Percentiles rank a stretch among this genome's conserved stretches.
Evolutionary conservation across 2,113 vertebrate genomes (phyloP).

Genomic region (Heterochromis multidens): DNA sequence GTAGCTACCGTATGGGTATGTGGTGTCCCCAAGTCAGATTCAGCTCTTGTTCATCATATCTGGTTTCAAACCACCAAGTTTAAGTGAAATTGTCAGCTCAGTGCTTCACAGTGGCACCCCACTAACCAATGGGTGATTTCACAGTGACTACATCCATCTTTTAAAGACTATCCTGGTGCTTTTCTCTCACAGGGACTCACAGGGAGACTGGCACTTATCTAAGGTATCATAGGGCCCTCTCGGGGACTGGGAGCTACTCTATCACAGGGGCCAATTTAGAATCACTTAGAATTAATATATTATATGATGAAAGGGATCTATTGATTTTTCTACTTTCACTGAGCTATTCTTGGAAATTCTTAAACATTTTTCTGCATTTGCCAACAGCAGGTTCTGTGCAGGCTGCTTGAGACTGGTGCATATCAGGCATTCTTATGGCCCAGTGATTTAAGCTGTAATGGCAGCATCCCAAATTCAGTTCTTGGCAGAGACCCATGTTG

Average conservation of each 20-base stretch:
- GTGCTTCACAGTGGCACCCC: not conserved
- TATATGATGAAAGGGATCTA: not conserved
- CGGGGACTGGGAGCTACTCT: not conserved
- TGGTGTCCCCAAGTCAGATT: not conserved
- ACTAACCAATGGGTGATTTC: not conserved
- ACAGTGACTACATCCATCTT: not conserved
- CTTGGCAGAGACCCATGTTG: not conserved
- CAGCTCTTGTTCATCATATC: not conserved
- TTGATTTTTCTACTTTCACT: not conserved
- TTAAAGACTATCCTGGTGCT: not conserved
- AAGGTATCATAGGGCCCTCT: not conserved
- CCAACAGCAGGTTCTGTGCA: not conserved
- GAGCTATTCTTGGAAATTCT: not conserved
- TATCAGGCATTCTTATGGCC: not conserved
- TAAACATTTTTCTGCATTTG: not conserved
- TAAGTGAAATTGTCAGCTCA: not conserved
- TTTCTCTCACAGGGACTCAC: not conserved
- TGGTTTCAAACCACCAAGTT: not conserved
- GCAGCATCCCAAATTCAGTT: not conserved
- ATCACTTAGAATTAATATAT: too few relatives aligned
- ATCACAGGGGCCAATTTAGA: not conserved
- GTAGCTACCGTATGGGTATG: not conserved
- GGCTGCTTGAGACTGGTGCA: not conserved
- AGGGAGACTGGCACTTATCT: not conserved
- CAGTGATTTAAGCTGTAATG: not conserved